Conservation (phyloP, 1,140 invertebrate species). For the Tetramorium simillimum region DNA sequence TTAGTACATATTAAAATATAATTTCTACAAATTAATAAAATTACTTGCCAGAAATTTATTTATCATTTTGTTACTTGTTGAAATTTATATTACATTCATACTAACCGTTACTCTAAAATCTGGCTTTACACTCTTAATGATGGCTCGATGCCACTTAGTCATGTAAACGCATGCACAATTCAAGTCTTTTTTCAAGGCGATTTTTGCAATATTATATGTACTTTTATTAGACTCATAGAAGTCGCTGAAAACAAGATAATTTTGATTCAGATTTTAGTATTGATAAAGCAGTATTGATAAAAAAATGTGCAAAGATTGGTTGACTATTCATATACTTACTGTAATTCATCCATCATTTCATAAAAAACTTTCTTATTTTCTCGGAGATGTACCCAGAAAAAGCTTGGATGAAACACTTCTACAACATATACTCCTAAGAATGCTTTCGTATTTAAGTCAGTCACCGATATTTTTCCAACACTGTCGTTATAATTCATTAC, state of each 20-base stretch:
- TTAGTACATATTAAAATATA: constrained; percentile 14
- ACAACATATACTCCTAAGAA: constrained; percentile 71
- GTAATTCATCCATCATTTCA: constrained; percentile 75
- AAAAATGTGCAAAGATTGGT: constrained; percentile 5
- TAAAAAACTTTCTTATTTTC: constrained; percentile 67
- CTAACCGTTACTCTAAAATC: constrained; percentile 74
- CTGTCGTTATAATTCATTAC: constrained; percentile 75
- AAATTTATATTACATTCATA: constrained; percentile 5
- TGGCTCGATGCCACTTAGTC: constrained; percentile 80
- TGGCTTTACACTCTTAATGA: constrained; percentile 77
- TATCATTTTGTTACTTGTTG: background rate
- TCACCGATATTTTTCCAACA: constrained; percentile 74
- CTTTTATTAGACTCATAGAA: constrained; percentile 73
- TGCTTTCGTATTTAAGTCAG: constrained; percentile 48
- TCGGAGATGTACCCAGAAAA: constrained; percentile 80
- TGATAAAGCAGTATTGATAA: constrained; percentile 12
- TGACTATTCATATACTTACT: constrained; percentile 70
- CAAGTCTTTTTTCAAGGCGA: constrained; percentile 77
- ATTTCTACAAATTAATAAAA: background rate
- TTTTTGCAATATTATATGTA: constrained; percentile 74
- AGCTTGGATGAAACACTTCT: constrained; percentile 80
- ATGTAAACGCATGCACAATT: constrained; percentile 79
- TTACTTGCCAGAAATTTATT: constrained; percentile 8
- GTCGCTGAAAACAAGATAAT: constrained; percentile 69
- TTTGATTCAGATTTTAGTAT: background rate